These are phyloP conservation scores for Anguilla anguilla DNA, from an alignment of 2,797 vertebrate genomes.

Conservation along the genomic window DNA sequence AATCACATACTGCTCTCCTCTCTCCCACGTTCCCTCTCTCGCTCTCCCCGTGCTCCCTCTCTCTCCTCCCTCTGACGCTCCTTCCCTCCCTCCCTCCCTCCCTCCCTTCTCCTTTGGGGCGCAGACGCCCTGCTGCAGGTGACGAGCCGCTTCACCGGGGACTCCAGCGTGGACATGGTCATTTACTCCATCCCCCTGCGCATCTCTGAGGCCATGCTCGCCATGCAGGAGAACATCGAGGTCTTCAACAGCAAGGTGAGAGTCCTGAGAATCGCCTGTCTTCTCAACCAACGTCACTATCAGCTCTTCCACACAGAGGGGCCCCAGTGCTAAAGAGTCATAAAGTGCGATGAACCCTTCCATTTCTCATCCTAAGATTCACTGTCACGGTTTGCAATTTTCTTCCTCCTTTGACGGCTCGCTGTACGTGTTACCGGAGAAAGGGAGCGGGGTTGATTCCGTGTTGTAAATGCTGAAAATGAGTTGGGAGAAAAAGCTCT, in stretches of 20 bases:
- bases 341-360: background rate
- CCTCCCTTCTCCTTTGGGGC: background rate
- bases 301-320: background rate
- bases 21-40: too few relatives aligned
- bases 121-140: conserved; percentile 86
- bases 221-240: conserved; percentile 83
- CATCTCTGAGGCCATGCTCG: conserved; percentile 80
- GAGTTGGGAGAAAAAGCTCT: background rate
- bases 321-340: background rate
- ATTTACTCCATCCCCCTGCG: conserved; percentile 80
- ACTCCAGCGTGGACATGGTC: conserved; percentile 80
- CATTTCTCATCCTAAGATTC: background rate
- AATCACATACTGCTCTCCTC: background rate
- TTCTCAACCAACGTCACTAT: background rate
- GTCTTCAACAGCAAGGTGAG: conserved; percentile 79
- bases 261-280: background rate
- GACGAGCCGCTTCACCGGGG: conserved; percentile 81
- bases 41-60: background rate
- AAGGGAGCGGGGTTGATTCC: background rate
- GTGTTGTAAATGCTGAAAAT: background rate
- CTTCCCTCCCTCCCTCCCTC: background rate
- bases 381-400: background rate
- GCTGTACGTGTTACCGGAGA: background rate
- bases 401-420: background rate
- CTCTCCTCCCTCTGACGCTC: too few relatives aligned